Percentiles rank a stretch among this genome's conserved stretches.
Conservation (phyloP, 2,797 vertebrate genomes). For the Octomys mimax region DNA sequence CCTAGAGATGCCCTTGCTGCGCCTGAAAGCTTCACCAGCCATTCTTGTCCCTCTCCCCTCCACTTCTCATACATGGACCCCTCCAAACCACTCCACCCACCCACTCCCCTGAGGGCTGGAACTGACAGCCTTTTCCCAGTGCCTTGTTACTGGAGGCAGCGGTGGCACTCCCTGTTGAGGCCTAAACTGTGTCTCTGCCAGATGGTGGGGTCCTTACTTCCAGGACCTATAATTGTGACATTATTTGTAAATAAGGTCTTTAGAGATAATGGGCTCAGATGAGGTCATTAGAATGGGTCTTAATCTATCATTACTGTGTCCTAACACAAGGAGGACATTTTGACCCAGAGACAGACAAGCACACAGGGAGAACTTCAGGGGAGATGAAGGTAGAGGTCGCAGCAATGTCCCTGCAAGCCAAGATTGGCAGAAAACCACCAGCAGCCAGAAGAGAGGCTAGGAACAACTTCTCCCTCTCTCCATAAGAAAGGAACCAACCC, state of each 20-base stretch:
- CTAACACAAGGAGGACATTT: neutral
- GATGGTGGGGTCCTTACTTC: neutral
- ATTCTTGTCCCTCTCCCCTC: rapidly evolving
- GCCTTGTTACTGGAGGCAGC: rapidly evolving
- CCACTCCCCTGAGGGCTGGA: neutral
- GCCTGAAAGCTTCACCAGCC: neutral
- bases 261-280: neutral
- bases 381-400: neutral
- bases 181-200: neutral
- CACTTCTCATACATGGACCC: neutral
- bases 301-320: neutral
- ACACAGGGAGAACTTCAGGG: rapidly evolving
- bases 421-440: neutral
- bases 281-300: neutral
- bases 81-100: neutral
- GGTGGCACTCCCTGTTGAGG: neutral
- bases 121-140: neutral
- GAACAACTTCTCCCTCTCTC: no score
- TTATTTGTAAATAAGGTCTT: neutral
- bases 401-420: no score
- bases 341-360: neutral
- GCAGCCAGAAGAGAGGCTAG: neutral
- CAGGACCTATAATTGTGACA: neutral
- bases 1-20: rapidly evolving
- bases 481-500: neutral